Evolutionary conservation across 2,113 vertebrate species (phyloP), one percentile per base, ranked within the genome.

Genomic region (Bettongia penicillata): DNA sequence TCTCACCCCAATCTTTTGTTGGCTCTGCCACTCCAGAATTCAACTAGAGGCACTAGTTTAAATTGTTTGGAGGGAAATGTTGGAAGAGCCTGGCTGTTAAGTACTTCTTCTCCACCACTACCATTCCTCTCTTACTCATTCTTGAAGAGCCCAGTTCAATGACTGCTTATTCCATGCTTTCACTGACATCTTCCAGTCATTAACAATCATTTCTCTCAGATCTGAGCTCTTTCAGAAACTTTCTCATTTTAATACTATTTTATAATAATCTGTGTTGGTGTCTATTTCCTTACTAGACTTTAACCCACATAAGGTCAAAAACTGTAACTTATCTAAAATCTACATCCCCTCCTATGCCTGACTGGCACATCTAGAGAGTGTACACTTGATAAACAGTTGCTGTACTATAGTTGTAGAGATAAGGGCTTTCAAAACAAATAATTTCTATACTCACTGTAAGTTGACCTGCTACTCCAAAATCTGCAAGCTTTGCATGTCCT

Each of bases 391-490:
- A 77, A 77, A 22, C 8, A 26, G 19, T 77, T 77, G 68, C 19
- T 77, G 5, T 77, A 43, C 14, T 77, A 77, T n/a, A n/a, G 37
- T n/a, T 77, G 5, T 8, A 96, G 5, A 94, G 52, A 6, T 89
- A 5, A 92, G 94, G 96, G 51, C 90, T 93, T 47, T 37, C 51
- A 77, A 51, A 0, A 51, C 1, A 94, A 55, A 16, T 11, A 92
- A 25, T 14, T 90, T 25, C 55, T 98, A 95, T 97, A 98, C 99
- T 99, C 98, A 99, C 99, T 25, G 99, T 99, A 51, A 99, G 99
- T 9, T 99, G 99, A 96, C 99, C 99, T 11, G 99, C 99, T 91
- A 99, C 99, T 49, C 99, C 99, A 94, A 99, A 99, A 98, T 99
- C 99, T 37, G 99, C 99, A 97, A 99, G 99, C 92, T 99, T 99